These are phyloP conservation scores for Drosophila ambigua DNA, from an alignment of 1,140 invertebrate genomes.

Conservation along the genomic window DNA sequence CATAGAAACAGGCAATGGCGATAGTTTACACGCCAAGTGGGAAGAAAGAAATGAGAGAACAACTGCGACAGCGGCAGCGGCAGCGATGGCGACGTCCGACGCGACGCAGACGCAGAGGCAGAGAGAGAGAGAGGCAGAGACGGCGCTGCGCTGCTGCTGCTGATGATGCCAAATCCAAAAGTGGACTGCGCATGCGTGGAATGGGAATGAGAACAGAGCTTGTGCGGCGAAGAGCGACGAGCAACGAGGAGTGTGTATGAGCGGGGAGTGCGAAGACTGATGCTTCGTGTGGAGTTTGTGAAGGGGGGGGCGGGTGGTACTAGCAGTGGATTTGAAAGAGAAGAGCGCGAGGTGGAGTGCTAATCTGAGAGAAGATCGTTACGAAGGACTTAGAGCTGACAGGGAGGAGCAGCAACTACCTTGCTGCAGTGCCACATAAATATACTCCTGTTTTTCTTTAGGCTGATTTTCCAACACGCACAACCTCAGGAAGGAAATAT, in stretches of 20 bases:
- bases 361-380: too few relatives aligned
- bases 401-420: slow-evolving; percentile 24
- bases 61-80: slow-evolving; percentile 13
- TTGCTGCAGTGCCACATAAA: slow-evolving; percentile 27
- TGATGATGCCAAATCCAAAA: slow-evolving; percentile 76
- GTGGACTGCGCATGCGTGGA: slow-evolving; percentile 76
- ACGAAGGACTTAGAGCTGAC: too few relatives aligned
- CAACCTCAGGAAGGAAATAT: too few relatives aligned
- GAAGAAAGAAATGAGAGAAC: slow-evolving; percentile 36
- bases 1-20: slow-evolving; percentile 57
- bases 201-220: slow-evolving; percentile 66
- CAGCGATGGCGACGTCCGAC: not conserved
- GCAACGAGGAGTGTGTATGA: not conserved
- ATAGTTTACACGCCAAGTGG: slow-evolving; percentile 75
- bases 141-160: slow-evolving; percentile 32
- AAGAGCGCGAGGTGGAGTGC: slow-evolving; percentile 5
- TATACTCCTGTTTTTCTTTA: too few relatives aligned
- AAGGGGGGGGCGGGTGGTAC: not conserved
- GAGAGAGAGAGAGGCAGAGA: not conserved
- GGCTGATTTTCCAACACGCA: too few relatives aligned
- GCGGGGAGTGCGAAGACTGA: slow-evolving; percentile 2
- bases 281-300: too few relatives aligned
- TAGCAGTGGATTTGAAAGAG: too few relatives aligned
- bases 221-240: not conserved
- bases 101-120: not conserved